Evolutionary conservation across 2,113 vertebrate genomes (phyloP).

Genomic region (Saccopteryx leptura): DNA sequence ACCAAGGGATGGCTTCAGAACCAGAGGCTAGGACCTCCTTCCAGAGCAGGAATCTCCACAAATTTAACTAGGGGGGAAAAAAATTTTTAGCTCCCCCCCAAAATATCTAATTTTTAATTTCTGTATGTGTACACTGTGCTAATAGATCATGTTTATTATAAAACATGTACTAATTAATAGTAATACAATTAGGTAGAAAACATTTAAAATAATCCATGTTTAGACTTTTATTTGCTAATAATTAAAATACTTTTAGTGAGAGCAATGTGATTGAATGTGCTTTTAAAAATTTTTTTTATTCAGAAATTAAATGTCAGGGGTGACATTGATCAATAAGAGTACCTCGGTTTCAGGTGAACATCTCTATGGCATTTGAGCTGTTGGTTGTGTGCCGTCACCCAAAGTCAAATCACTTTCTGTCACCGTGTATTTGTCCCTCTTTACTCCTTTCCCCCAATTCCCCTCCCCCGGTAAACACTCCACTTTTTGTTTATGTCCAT

Average conservation of each 20-base stretch:
- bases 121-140: not conserved
- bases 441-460: no score
- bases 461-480: no score
- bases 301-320: no score
- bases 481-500: no score
- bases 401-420: no score
- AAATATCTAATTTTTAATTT: constrained; percentile 16
- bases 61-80: not conserved
- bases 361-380: no score
- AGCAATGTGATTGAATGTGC: not conserved
- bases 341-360: no score
- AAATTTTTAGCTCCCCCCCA: not conserved
- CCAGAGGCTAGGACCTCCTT: not conserved
- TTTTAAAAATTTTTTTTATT: not conserved
- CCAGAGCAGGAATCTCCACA: not conserved
- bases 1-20: not conserved
- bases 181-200: not conserved
- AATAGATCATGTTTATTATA: not conserved
- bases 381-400: no score
- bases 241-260: constrained; percentile 51
- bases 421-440: no score
- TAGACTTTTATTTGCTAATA: constrained; percentile 65
- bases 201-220: constrained; percentile 46
- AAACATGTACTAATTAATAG: not conserved
- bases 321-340: no score